Percentiles rank a stretch among this genome's conserved stretches.
These are phyloP conservation scores for Coptodon rendalli DNA, from an alignment of 2,113 vertebrate genomes.

Conservation along the genomic window DNA sequence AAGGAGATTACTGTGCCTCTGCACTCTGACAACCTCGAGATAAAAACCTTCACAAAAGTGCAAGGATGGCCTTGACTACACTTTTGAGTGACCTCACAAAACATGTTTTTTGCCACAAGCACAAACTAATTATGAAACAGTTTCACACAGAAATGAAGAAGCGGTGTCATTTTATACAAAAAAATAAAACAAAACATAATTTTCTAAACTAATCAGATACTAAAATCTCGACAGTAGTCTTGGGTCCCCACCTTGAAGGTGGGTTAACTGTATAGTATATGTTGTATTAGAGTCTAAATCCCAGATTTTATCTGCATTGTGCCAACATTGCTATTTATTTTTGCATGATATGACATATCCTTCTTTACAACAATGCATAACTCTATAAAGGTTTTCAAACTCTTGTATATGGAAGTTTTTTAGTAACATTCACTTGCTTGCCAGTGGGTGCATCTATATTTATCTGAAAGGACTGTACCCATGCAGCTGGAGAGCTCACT, in stretches of 20 bases:
- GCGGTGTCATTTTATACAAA: background rate
- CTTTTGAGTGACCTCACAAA: background rate
- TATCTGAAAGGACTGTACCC: background rate
- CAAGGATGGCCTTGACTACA: background rate
- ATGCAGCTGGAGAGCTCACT: background rate
- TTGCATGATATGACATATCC: background rate
- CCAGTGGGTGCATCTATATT: background rate
- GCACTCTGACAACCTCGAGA: background rate
- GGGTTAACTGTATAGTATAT: background rate
- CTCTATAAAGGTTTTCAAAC: background rate
- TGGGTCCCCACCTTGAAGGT: background rate
- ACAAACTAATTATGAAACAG: background rate
- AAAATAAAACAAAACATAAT: background rate
- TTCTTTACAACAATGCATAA: background rate
- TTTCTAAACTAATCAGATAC: background rate
- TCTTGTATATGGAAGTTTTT: background rate
- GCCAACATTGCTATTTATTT: background rate
- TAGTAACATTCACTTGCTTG: background rate
- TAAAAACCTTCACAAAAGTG: background rate
- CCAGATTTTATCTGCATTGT: background rate
- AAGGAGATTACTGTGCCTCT: background rate
- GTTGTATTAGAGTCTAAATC: background rate
- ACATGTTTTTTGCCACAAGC: background rate
- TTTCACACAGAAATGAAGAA: background rate
- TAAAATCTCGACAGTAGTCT: background rate